These are phyloP conservation scores for Eueides isabella DNA, from an alignment of 1,140 invertebrate species.

Conservation along the genomic window DNA sequence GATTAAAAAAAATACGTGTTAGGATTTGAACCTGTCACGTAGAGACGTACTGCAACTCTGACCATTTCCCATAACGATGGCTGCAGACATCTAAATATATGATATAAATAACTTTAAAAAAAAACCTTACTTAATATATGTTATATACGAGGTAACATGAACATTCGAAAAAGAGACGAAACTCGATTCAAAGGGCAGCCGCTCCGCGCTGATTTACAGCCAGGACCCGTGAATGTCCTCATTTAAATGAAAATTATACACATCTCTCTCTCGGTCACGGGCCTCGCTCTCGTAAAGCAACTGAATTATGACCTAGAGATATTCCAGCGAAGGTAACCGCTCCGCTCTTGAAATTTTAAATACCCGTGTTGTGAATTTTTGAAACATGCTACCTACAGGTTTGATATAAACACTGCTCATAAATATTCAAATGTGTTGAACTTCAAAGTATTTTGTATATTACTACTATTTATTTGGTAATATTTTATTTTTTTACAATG, in stretches of 20 bases:
- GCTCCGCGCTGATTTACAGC: not conserved
- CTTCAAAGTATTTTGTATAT: not conserved
- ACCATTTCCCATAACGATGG: too few species aligned
- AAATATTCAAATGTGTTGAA: not conserved
- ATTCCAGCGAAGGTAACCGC: conserved; percentile 28
- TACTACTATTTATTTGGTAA: not conserved
- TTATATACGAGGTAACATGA: not conserved
- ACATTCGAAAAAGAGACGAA: not conserved
- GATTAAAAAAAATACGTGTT: too few species aligned
- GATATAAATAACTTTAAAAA: too few species aligned
- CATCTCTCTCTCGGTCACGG: conserved; percentile 23
- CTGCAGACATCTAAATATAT: too few species aligned
- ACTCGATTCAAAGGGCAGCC: not conserved
- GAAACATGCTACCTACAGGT: conserved; percentile 10
- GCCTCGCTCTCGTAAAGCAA: conserved; percentile 28
- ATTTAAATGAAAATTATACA: conserved; percentile 34
- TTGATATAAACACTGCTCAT: not conserved
- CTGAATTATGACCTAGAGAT: conserved; percentile 34
- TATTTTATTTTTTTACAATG: not conserved
- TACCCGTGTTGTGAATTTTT: conserved; percentile 28
- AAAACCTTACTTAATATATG: too few species aligned
- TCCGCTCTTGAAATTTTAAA: conserved; percentile 35
- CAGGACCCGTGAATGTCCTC: conserved; percentile 19
- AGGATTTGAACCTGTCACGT: too few species aligned
- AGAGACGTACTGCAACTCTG: too few species aligned